Base-by-base conservation (phyloP, 2,888 invertebrate species). In the Troides aeacus region DNA sequence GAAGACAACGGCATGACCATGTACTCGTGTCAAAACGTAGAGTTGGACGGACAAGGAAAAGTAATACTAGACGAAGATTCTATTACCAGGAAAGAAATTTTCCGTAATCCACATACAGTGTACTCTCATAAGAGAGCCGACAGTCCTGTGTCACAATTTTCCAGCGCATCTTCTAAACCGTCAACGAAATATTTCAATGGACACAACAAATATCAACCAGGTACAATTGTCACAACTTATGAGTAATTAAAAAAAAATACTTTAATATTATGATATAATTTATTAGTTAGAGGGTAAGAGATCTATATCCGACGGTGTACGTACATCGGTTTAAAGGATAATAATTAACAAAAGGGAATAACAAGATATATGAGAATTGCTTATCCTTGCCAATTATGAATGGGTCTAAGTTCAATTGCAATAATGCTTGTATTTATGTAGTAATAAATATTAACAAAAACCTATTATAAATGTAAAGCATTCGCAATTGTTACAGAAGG, bases 11-110 rank as follows among this genome's bases (percentile, higher is more conserved):
- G 91, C 21, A 90, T 92, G 84, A 80, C 87, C 1, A 86, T 92
- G 85, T 92, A 89, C 73, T 87, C 91, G 2, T 90, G 90, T 73
- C 92, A 92, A 66, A 88, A 87, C 72, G 92, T 92, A 2, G 92
- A 92, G 81, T 89, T 92, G 90, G 90, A 92, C 72, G 86, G 87
- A 36, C 85, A 87, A 65, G 92, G 91, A 1, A 90, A 90, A 82
- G 85, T 92, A 72, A 77, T 90, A 56, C 78, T 92, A 68, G 90
- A 92, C 68, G 92, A 92, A 81, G 85, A 84, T 60, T 81, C 83
- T 60, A 75, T 90, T 23, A 75, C 79, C 17, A 87, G 82, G 70
- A 86, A 82, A 75, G 69, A 74, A 61, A 64, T 76, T 23, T 76
- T 74, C 2, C 81, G 73, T 64, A 76, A 75, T 69, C 42, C 72